Evolutionary conservation across 1,140 invertebrate genomes (phyloP).

Genomic region (Drosophila parvula): DNA sequence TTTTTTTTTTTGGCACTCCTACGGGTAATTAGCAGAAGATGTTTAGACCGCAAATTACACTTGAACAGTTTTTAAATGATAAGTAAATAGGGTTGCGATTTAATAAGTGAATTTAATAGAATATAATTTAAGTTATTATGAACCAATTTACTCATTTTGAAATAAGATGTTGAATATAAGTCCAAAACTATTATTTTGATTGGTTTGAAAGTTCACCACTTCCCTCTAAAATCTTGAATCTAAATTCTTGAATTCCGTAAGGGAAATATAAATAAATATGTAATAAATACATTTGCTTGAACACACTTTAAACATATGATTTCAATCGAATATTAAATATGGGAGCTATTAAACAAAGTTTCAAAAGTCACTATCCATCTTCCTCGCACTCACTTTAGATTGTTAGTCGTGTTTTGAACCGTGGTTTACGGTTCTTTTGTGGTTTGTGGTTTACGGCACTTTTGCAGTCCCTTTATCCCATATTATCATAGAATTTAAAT

Average conservation of each 20-base stretch:
- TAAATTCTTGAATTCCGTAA: neutral
- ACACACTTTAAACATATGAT: too few species aligned
- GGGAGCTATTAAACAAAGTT: neutral
- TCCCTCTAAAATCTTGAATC: neutral
- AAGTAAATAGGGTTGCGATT: neutral
- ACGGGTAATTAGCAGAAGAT: neutral
- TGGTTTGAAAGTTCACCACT: too few species aligned
- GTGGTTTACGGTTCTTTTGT: too few species aligned
- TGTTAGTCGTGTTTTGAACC: too few species aligned
- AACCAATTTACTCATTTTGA: too few species aligned
- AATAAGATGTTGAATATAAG: too few species aligned
- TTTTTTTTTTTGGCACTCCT: constrained; percentile 14
- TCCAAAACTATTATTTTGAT: neutral
- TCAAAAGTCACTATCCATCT: too few species aligned
- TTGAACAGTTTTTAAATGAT: neutral
- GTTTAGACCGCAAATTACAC: neutral
- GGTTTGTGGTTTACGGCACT: too few species aligned
- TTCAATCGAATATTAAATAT: neutral
- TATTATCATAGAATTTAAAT: neutral
- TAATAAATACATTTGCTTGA: too few species aligned
- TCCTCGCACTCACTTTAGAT: too few species aligned
- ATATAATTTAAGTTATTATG: neutral
- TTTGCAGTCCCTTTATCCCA: neutral
- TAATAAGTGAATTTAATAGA: neutral
- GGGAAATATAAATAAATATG: too few species aligned